Base-by-base conservation (phyloP, 2,888 invertebrate genomes). In the Drosophila borborema region DNA sequence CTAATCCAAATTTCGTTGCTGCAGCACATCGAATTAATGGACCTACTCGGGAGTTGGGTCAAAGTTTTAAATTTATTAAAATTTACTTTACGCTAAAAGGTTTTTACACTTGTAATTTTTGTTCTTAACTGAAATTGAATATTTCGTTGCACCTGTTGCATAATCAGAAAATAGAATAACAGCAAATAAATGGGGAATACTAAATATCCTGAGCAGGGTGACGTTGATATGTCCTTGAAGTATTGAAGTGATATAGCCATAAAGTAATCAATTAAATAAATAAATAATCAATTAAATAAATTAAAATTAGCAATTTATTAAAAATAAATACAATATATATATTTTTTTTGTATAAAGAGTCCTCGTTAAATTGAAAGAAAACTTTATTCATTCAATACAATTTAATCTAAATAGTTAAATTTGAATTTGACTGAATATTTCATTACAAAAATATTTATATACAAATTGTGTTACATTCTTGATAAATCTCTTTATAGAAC, bases 21-120 rank as follows among this genome's bases (percentile, higher is more conserved):
- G 38, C 45, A 45, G 60, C 38, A 23, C 49, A 74, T 71, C 16
- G 45, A 77, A 74, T 77, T 77, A 77, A 74, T 71, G 59, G 23
- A 23, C 54, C 46, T 45, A 40, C 59, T 23, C 18, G 46, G 16
- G 34, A 64, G 31, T 64, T 72, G 80, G 74, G 64, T 64, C 55
- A 66, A 87, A 88, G 76, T 85, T 85, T 76, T 53, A 49, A 74
- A 80, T 72, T 82, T 90, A 90, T 85, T 77, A 75, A 90, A 86
- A 88, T 85, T 90, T 86, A 88, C 81, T 80, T 73, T 78, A 59
- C 72, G 67, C 64, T 84, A 80, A 84, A 71, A 73, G 70, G 61
- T 81, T 83, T 77, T 61, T 12, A 45, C 43, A 40, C 62, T 67
- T 51, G 46, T 20, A 38, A 66, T 51, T 61, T 70, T 62, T 59